Evolutionary conservation across 1,140 invertebrate genomes (phyloP), one percentile per base, ranked within the genome.

Genomic region (Drosophila kurseongensis): DNA sequence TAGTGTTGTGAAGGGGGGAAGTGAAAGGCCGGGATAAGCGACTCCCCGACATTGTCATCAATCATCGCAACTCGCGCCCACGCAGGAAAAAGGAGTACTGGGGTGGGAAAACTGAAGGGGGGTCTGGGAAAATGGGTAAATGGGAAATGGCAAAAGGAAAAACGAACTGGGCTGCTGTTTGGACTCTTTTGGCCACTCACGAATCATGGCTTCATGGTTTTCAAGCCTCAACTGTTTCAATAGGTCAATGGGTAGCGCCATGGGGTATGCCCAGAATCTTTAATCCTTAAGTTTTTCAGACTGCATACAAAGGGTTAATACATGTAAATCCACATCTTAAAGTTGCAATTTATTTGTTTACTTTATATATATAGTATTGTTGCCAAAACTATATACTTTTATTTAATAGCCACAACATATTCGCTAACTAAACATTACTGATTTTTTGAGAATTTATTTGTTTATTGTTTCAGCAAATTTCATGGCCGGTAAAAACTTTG

Each of bases 1-100:
- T 54, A 6, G 55, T 63, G 29, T 8, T 9, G 9, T 5, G 16
- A 14, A 9, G 57, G 57, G 16, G 13, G 16, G 27, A 44, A 32
- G 41, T 29, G 63, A 65, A 67, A 65, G 48, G 52, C 47, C 48
- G 66, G 65, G 67, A 69, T 69, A 71, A 71, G 65, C 65, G 67
- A 71, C 67, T 71, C 14, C 67, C 60, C 61, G 38, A 50, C 73
- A 58, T 62, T 75, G 73, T 75, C 73, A 75, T 75, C 73, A 75
- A 75, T 75, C 73, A 75, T 75, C 73, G 52, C 61, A 66, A 55
- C 72, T 75, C 73, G 73, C 73, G 73, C 73, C 72, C 59, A 63
- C 71, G 52, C 62, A 75, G 72, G 54, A 56, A 55, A 54, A 40
- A 45, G 67, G 50, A 41, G 65, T 36, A 23, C 9, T n/a, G 10